Evolutionary conservation across 2,888 invertebrate genomes (phyloP).

Genomic region (Gortyna flavago): DNA sequence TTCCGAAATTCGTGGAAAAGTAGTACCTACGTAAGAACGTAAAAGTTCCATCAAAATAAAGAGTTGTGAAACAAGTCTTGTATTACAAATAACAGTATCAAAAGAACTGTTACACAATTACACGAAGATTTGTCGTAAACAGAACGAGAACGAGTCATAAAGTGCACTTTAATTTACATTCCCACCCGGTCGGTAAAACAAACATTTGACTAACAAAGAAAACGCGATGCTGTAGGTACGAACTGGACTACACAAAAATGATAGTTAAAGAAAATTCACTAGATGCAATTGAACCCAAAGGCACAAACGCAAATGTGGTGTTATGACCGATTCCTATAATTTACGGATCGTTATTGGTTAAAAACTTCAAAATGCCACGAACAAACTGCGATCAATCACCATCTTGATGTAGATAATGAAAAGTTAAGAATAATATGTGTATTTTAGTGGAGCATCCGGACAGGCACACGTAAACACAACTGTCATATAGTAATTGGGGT

Average conservation of each 20-base stretch:
- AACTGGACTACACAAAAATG: neutral
- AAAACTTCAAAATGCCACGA: neutral
- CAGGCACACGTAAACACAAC: neutral
- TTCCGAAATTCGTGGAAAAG: constrained; percentile 6
- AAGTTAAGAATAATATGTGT: neutral
- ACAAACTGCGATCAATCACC: neutral
- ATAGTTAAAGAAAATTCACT: constrained; percentile 34
- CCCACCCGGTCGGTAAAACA: constrained; percentile 39
- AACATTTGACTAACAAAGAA: constrained; percentile 56
- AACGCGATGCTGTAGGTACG: constrained; percentile 50
- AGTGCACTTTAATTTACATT: constrained; percentile 49
- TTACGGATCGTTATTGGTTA: no score
- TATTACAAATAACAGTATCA: constrained; percentile 18
- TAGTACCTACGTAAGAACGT: neutral
- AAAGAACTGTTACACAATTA: constrained; percentile 51
- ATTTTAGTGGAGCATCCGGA: neutral
- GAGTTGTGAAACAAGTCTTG: constrained; percentile 28
- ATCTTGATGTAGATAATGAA: neutral
- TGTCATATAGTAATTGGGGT: neutral
- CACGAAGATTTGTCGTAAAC: constrained; percentile 25
- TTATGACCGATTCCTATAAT: no score
- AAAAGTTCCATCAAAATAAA: constrained; percentile 1
- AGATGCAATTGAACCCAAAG: neutral
- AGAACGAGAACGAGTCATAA: constrained; percentile 28
- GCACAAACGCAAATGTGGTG: neutral